Evolutionary conservation across 2,888 invertebrate genomes (phyloP).

Genomic region (Therioaphis trifolii): DNA sequence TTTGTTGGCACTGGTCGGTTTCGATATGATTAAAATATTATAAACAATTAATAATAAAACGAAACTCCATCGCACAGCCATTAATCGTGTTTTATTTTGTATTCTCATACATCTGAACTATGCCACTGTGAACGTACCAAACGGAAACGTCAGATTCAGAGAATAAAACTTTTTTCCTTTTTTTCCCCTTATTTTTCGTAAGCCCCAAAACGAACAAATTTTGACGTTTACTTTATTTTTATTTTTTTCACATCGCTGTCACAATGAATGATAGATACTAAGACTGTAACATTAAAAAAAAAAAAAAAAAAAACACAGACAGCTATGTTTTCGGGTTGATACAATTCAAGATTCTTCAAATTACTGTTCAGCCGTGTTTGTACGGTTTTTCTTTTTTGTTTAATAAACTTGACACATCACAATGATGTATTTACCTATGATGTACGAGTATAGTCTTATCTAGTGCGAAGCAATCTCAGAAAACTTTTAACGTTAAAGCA

Average conservation of each 20-base stretch:
- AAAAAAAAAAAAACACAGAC: not conserved
- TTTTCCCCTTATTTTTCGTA: too few relatives aligned
- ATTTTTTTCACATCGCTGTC: not conserved
- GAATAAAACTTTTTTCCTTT: not conserved
- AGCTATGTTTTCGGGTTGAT: not conserved
- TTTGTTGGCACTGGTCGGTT: not conserved
- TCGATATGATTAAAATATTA: conserved; percentile 6
- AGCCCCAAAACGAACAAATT: conserved; percentile 1
- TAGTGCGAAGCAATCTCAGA: not conserved
- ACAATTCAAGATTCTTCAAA: not conserved
- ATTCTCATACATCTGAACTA: not conserved
- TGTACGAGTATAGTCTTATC: not conserved
- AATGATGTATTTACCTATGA: too few relatives aligned
- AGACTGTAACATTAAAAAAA: not conserved
- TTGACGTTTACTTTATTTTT: conserved; percentile 5
- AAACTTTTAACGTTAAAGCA: not conserved
- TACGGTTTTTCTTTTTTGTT: not conserved
- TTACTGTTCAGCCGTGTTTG: not conserved
- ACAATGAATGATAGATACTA: not conserved
- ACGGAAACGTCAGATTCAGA: not conserved
- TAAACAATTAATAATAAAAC: too few relatives aligned
- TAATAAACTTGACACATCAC: not conserved
- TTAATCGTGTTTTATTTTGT: not conserved
- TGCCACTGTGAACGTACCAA: not conserved
- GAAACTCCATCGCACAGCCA: not conserved